Evolutionary conservation across 2,888 invertebrate species (phyloP).

Genomic region (Byasa hedistus): DNA sequence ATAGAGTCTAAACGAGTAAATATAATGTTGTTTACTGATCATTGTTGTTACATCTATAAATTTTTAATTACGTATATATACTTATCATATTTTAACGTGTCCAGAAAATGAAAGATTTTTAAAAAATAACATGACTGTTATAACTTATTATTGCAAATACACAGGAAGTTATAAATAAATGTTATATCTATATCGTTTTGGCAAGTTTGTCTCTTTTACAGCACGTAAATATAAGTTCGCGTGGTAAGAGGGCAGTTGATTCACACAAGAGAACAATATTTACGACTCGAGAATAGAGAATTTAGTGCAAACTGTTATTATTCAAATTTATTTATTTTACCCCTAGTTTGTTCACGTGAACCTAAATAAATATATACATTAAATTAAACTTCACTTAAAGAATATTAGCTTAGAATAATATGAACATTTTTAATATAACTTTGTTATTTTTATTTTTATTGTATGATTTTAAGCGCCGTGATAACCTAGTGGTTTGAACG

Average conservation of each 20-base stretch:
- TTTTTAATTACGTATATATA: too few species aligned
- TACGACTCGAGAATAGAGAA: conserved; percentile 17
- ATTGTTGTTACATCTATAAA: too few species aligned
- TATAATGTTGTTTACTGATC: too few species aligned
- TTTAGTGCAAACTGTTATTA: conserved; percentile 25
- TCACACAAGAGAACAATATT: conserved; percentile 28
- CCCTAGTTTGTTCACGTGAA: neutral
- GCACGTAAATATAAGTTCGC: conserved; percentile 33
- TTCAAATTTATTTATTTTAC: conserved; percentile 18
- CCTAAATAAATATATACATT: too few species aligned
- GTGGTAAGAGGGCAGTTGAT: conserved; percentile 30
- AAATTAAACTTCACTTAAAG: too few species aligned
- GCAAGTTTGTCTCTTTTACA: conserved; percentile 24
- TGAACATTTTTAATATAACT: too few species aligned
- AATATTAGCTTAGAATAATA: too few species aligned
- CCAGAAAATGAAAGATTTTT: neutral
- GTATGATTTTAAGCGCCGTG: too few species aligned
- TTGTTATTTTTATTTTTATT: too few species aligned
- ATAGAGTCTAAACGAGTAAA: too few species aligned
- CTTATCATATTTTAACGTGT: too few species aligned
- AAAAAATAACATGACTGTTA: neutral
- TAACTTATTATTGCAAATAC: neutral
- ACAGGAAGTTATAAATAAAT: conserved; percentile 20
- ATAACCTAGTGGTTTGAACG: too few species aligned
- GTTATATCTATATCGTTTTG: conserved; percentile 18